phyloP scores from a whole-genome alignment of 2,113 vertebrate genomes.

The Chlamydotis undulata region DNA sequence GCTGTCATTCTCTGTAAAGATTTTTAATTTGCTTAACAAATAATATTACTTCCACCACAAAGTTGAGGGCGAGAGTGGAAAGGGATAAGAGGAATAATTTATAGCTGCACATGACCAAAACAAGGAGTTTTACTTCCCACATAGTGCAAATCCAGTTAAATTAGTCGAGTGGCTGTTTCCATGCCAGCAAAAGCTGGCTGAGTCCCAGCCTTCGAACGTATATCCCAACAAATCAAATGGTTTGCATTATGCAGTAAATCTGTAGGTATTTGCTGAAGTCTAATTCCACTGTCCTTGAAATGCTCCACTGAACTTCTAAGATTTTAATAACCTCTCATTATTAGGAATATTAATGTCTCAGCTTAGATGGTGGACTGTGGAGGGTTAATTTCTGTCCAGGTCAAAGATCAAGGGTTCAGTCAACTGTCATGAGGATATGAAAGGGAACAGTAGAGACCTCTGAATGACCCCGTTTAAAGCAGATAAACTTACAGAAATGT shows the following conservation, averaged over 20 bases:
- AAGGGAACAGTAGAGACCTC: conserved; percentile 36
- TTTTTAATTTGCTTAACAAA: neutral
- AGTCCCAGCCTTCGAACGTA: neutral
- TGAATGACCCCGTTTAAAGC: conserved; percentile 14
- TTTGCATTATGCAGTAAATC: conserved; percentile 60
- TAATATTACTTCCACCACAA: neutral
- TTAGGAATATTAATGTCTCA: conserved; percentile 20
- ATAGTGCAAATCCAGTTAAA: neutral
- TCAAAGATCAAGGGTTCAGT: conserved; percentile 82
- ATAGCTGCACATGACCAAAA: neutral
- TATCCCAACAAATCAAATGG: conserved; percentile 52
- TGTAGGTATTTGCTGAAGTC: conserved; percentile 41
- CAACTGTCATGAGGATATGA: conserved; percentile 76
- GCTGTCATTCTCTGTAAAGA: neutral
- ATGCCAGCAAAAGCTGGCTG: conserved; percentile 11
- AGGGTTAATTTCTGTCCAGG: conserved; percentile 68
- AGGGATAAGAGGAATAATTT: neutral
- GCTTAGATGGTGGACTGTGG: neutral
- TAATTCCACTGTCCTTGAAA: conserved; percentile 65
- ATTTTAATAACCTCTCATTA: conserved; percentile 57
- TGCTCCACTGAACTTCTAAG: conserved; percentile 60
- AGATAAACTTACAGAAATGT: conserved; percentile 38
- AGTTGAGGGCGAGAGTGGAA: neutral
- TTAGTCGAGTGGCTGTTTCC: conserved; percentile 14
- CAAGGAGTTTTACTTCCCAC: neutral